phyloP scores from a whole-genome alignment of 2,113 vertebrate species.

The Apteryx mantelli region DNA sequence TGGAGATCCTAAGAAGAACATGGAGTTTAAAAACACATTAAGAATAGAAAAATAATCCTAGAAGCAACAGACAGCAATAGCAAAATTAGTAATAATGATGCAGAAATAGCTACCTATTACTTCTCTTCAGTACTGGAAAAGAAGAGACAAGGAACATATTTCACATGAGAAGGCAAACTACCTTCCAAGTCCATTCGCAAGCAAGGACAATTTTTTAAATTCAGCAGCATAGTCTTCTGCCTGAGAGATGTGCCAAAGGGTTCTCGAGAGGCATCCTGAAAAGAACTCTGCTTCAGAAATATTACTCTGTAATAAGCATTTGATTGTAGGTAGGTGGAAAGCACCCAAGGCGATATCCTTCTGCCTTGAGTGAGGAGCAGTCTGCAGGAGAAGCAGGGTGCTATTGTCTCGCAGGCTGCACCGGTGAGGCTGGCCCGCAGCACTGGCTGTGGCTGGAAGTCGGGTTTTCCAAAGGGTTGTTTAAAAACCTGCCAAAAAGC shows the following conservation, averaged over 20 bases:
- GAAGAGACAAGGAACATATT: not conserved
- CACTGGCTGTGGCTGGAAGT: rapidly evolving
- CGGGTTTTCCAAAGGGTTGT: not conserved
- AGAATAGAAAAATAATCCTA: not conserved
- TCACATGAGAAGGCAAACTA: not conserved
- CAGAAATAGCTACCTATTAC: not conserved
- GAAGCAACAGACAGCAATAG: not conserved
- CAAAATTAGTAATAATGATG: not conserved
- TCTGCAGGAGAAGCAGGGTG: not conserved
- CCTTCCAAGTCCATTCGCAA: not conserved
- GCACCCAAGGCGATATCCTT: rapidly evolving
- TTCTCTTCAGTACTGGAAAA: not conserved
- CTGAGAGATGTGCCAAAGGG: not conserved
- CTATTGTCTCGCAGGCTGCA: not conserved
- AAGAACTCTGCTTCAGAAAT: not conserved
- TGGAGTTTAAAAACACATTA: not conserved
- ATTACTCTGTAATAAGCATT: rapidly evolving
- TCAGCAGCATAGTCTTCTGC: not conserved
- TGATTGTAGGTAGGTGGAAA: not conserved
- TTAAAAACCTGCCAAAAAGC: constrained; percentile 22
- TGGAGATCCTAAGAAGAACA: not conserved
- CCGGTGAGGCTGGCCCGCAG: not conserved
- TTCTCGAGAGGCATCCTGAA: not conserved
- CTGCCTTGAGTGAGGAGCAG: not conserved
- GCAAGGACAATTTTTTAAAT: not conserved